Percentiles rank a stretch among this genome's conserved stretches.
Conservation (phyloP, 2,797 vertebrate species). For the Sparidentex hasta region DNA sequence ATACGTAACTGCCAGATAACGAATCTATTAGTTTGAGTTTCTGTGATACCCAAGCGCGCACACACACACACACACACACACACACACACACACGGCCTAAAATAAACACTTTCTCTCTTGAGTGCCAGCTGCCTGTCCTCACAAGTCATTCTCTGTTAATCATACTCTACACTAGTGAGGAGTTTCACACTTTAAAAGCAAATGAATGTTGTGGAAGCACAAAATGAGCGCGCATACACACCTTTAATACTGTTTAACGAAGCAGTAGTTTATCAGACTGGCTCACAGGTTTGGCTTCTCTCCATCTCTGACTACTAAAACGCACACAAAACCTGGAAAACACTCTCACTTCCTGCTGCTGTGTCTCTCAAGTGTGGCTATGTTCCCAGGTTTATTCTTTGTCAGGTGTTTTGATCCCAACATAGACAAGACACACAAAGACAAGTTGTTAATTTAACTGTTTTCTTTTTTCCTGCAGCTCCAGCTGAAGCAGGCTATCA, state of each 20-base stretch:
- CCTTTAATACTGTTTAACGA: conserved; percentile 8
- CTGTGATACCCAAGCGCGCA: conserved; percentile 57
- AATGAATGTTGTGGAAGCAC: conserved; percentile 1
- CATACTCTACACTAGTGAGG: conserved; percentile 8
- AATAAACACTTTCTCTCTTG: conserved; percentile 13
- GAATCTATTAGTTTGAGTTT: conserved; percentile 65
- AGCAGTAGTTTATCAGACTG: conserved; percentile 22
- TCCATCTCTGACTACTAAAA: not conserved
- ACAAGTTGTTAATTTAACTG: too few relatives aligned
- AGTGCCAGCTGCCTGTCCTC: conserved; percentile 14
- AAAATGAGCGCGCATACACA: not conserved
- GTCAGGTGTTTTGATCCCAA: not conserved
- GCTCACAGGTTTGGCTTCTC: not conserved
- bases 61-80: conserved; percentile 15
- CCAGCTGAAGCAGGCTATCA: conserved; percentile 87
- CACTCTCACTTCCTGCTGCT: not conserved
- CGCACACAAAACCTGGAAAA: conserved; percentile 1
- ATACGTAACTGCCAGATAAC: conserved; percentile 58
- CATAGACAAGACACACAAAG: not conserved
- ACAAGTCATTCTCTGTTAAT: conserved; percentile 50
- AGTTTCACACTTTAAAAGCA: conserved; percentile 1
- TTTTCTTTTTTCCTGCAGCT: conserved; percentile 60
- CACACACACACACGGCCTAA: not conserved
- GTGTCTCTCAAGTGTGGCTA: not conserved
- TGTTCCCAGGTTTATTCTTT: not conserved